Conservation (phyloP, 2,888 invertebrate species). For the Notocelia uddmanniana region DNA sequence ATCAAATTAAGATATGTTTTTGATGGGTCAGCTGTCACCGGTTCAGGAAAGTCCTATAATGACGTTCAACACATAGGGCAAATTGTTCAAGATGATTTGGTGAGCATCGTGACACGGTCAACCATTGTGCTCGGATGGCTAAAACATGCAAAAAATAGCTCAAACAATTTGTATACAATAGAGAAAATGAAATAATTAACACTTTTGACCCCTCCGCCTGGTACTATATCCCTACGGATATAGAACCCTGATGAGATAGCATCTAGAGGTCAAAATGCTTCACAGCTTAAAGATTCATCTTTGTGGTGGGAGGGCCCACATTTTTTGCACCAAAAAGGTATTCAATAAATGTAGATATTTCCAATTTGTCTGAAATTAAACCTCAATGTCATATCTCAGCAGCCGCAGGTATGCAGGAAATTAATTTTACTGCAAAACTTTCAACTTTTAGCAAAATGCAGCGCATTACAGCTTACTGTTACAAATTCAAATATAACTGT, state of each 20-base stretch:
- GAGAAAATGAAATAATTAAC: neutral
- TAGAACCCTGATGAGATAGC: slow-evolving; percentile 43
- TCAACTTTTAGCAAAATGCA: slow-evolving; percentile 38
- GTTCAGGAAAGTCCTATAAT: neutral
- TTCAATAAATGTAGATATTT: neutral
- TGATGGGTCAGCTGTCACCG: neutral
- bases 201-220: neutral
- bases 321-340: slow-evolving; percentile 17
- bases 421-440: slow-evolving; percentile 10
- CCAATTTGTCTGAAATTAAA: slow-evolving; percentile 29
- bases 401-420: neutral
- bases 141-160: neutral
- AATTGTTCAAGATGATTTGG: neutral
- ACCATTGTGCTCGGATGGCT: neutral
- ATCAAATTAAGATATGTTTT: neutral
- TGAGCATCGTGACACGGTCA: neutral
- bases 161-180: neutral
- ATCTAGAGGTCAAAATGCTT: slow-evolving; percentile 41
- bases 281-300: slow-evolving; percentile 10
- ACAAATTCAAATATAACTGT: slow-evolving; percentile 30
- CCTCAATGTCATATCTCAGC: slow-evolving; percentile 11
- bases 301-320: slow-evolving; percentile 45
- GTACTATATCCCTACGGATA: neutral
- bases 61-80: neutral
- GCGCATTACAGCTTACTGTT: slow-evolving; percentile 31